Conservation (phyloP, 2,113 vertebrate genomes). For the Hydrochoerus hydrochaeris region DNA sequence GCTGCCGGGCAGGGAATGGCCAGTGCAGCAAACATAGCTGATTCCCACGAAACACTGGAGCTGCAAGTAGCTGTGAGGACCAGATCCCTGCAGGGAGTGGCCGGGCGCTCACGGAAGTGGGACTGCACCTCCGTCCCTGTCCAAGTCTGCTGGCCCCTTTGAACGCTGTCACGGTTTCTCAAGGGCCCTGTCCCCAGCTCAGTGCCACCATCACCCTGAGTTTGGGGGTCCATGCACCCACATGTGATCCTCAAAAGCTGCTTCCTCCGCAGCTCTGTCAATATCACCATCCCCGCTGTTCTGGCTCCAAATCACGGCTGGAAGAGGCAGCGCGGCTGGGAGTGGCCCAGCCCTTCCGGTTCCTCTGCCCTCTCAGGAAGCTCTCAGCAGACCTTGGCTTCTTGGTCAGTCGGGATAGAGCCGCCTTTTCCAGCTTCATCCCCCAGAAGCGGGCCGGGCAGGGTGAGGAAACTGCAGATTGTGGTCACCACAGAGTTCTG, state of each 20-base stretch:
- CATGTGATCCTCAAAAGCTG: neutral
- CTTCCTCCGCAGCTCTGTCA: neutral
- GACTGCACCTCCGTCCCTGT: neutral
- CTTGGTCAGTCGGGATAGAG: neutral
- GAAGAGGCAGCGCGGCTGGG: neutral
- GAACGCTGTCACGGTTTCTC: neutral
- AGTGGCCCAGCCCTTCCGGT: neutral
- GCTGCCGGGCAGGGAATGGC: too few species aligned
- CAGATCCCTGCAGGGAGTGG: neutral
- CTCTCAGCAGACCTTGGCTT: neutral
- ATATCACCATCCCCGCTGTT: neutral
- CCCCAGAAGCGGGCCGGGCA: neutral
- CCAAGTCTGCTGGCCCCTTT: neutral
- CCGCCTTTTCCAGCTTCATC: neutral
- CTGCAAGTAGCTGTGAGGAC: rapidly evolving
- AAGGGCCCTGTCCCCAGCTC: neutral
- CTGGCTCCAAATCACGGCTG: neutral
- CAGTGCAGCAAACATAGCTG: neutral
- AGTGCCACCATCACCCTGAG: neutral
- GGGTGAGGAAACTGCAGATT: neutral
- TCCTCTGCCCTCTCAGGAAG: neutral
- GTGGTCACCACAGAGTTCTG: neutral
- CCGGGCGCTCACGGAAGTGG: neutral
- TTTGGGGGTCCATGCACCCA: too few species aligned
- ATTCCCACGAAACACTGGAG: neutral